These are phyloP conservation scores for Chelonus insularis DNA, from an alignment of 1,140 invertebrate genomes.

Conservation along the genomic window DNA sequence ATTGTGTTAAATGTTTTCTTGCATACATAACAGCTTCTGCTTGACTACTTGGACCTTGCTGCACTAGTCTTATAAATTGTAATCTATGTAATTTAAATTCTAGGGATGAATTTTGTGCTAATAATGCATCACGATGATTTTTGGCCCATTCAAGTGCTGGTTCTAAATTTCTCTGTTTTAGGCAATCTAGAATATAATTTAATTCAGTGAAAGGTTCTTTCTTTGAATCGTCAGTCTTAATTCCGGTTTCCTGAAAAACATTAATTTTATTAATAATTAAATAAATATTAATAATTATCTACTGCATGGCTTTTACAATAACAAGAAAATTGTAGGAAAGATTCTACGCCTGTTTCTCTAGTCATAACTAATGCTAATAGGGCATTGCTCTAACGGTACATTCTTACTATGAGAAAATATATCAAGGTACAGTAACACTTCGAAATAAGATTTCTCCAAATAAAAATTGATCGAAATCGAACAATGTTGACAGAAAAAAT, in stretches of 20 bases:
- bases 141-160: conserved; percentile 82
- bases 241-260: conserved; percentile 69
- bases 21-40: conserved; percentile 86
- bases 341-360: no score
- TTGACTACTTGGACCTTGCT: conserved; percentile 69
- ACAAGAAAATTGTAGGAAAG: no score
- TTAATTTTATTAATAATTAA: conserved; percentile 10
- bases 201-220: conserved; percentile 85
- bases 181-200: conserved; percentile 80
- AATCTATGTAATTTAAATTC: conserved; percentile 86
- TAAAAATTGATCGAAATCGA: no score
- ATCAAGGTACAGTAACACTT: no score
- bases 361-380: no score
- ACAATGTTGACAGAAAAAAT: no score
- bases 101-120: conserved; percentile 70
- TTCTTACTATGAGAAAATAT: no score
- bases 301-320: no score
- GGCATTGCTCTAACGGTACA: no score
- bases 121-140: conserved; percentile 63
- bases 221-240: conserved; percentile 69
- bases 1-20: conserved; percentile 79
- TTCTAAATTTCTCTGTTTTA: conserved; percentile 76
- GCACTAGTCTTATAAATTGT: conserved; percentile 73
- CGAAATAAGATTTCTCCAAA: no score
- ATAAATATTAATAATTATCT: no score